Percentiles rank a stretch among this genome's conserved stretches.
phyloP scores from a whole-genome alignment of 2,888 invertebrate species.

The Eupeodes latifasciatus region DNA sequence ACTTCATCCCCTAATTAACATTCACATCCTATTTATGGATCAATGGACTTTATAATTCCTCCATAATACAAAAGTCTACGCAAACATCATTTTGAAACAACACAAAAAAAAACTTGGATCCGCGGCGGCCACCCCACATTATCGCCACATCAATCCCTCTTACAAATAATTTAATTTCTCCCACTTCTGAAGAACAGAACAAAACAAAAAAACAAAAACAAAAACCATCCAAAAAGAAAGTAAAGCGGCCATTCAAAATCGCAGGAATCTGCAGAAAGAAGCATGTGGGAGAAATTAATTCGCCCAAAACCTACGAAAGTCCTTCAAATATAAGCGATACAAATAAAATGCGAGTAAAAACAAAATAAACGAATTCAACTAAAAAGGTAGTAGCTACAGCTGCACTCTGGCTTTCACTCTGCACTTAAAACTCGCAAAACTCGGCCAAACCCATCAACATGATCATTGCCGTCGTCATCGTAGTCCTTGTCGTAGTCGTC shows the following conservation, averaged over 20 bases:
- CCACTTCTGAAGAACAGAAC: slow-evolving; percentile 17
- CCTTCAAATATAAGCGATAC: slow-evolving; percentile 45
- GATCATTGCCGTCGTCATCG: slow-evolving; percentile 67
- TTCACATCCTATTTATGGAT: slow-evolving; percentile 57
- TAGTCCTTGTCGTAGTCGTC: slow-evolving; percentile 43
- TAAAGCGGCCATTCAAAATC: not conserved
- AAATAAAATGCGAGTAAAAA: slow-evolving; percentile 15
- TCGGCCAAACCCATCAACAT: slow-evolving; percentile 77
- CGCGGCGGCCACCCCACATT: not conserved
- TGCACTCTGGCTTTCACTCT: slow-evolving; percentile 56
- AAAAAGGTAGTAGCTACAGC: slow-evolving; percentile 58
- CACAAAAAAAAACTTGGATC: not conserved
- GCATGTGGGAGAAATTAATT: slow-evolving; percentile 56
- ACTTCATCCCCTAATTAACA: slow-evolving; percentile 58
- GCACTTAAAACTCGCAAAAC: slow-evolving; percentile 69
- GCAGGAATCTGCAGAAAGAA: slow-evolving; percentile 17
- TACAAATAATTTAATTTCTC: slow-evolving; percentile 64
- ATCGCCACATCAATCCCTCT: not conserved
- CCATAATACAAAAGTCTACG: slow-evolving; percentile 31
- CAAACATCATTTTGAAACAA: slow-evolving; percentile 23
- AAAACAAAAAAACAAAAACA: slow-evolving; percentile 3
- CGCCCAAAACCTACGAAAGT: slow-evolving; percentile 13
- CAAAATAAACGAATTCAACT: slow-evolving; percentile 42
- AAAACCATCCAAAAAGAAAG: slow-evolving; percentile 30
- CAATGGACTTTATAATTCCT: slow-evolving; percentile 51